A percentile compares a stretch with the other conserved stretches of the same genome.
phyloP scores from a whole-genome alignment of 2,797 vertebrate species.

The Urosaurus nigricauda region DNA sequence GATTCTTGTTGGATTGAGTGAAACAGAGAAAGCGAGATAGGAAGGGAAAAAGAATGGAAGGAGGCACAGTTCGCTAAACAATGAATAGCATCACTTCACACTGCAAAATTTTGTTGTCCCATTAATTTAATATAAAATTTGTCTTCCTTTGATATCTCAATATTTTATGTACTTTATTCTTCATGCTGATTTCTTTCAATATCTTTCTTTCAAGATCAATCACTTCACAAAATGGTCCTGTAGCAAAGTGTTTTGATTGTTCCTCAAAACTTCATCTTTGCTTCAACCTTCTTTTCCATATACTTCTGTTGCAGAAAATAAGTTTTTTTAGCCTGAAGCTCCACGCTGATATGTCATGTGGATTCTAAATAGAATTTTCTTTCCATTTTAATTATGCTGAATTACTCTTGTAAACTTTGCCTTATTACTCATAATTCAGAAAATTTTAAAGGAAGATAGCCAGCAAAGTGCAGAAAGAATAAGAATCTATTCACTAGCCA shows the following conservation, averaged over 20 bases:
- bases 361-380: neutral
- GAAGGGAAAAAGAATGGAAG: neutral
- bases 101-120: neutral
- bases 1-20: neutral
- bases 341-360: neutral
- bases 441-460: neutral
- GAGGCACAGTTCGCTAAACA: neutral
- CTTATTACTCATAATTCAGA: neutral
- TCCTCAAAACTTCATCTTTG: neutral
- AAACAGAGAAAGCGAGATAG: neutral
- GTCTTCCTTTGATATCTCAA: neutral
- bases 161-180: rapidly evolving
- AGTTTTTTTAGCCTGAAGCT: neutral
- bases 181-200: neutral
- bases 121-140: neutral
- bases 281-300: neutral
- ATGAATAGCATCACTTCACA: neutral
- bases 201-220: neutral
- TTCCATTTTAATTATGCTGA: neutral
- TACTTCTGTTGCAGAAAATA: neutral
- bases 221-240: neutral
- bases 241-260: neutral
- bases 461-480: neutral
- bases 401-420: neutral
- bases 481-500: constrained; percentile 4